Evolutionary conservation across 2,797 vertebrate genomes (phyloP), one percentile per base, ranked within the genome.

Genomic region (Hozukius guyotensis): DNA sequence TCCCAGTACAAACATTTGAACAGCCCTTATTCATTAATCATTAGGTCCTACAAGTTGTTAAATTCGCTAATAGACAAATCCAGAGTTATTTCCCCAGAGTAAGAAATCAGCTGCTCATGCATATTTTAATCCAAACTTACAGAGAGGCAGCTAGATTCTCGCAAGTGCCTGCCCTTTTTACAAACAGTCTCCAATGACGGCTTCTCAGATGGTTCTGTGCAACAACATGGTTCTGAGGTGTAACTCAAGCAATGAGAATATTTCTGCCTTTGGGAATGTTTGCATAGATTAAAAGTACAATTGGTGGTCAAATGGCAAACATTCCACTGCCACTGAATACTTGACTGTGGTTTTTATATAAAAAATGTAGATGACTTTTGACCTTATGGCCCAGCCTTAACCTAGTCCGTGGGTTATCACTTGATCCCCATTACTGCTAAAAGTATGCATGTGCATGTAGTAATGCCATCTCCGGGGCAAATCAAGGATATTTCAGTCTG

Each of bases 201-300:
- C 38, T 42, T 42, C 38, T 42, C 38, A 42, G 14, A 42, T 42
- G 14, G 38, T 42, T 42, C 38, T 42, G 38, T 42, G 38, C 38
- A 42, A 42, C 14, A 42, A 42, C 5, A 42, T 42, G 38, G 14
- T 42, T 42, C 38, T 42, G 38, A 18, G 18, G 18, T 18, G 46
- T 8, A 49, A 20, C 46, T 49, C 7, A 49, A 49, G 18, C 49
- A 52, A 52, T 20, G 49, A 20, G 18, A n/a, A n/a, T 52, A 52
- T 52, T 52, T 62, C n/a, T 52, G 49, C 12, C 8, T 38, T 5
- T 4, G 7, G 13, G n/a, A 75, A 75, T 72, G 60, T 75, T 80
- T 79, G 61, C 22, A 53, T 20, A 52, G 24, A 9, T 78, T 78
- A n/a, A 61, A 82, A 32, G 46, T 55, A 69, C 57, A 82, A n/a